These are phyloP conservation scores for Pherbina coryleti DNA, from an alignment of 2,888 invertebrate genomes.

Conservation along the genomic window DNA sequence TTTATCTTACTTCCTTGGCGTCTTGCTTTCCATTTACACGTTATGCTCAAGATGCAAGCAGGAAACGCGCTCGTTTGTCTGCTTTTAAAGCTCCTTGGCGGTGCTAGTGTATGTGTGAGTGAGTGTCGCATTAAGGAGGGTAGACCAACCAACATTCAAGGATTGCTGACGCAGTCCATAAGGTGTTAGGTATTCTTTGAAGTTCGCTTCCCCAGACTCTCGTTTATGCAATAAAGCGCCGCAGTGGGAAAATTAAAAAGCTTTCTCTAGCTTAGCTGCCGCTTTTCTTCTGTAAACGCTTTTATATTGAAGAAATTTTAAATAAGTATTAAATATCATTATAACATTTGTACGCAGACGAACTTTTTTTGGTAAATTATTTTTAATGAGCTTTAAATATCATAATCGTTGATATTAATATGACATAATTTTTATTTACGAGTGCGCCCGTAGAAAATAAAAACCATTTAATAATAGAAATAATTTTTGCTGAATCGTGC, in stretches of 20 bases:
- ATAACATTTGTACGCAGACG: too few species aligned
- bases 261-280: not conserved
- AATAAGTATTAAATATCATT: too few species aligned
- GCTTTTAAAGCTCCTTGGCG: not conserved
- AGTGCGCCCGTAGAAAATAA: too few species aligned
- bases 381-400: too few species aligned
- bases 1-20: not conserved
- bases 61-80: not conserved
- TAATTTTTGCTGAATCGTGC: too few species aligned
- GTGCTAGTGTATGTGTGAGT: not conserved
- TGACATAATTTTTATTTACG: too few species aligned
- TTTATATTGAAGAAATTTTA: not conserved
- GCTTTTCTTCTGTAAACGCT: not conserved
- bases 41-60: constrained; percentile 12
- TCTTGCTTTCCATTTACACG: constrained; percentile 11
- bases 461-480: too few species aligned
- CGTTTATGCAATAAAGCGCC: not conserved
- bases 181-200: too few species aligned
- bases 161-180: too few species aligned
- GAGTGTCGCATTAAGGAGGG: not conserved
- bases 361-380: too few species aligned
- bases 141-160: too few species aligned
- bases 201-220: not conserved
- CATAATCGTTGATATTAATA: too few species aligned
- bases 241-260: constrained; percentile 20